Conservation (phyloP, 2,113 vertebrate genomes). For the Clarias macrocephalus region DNA sequence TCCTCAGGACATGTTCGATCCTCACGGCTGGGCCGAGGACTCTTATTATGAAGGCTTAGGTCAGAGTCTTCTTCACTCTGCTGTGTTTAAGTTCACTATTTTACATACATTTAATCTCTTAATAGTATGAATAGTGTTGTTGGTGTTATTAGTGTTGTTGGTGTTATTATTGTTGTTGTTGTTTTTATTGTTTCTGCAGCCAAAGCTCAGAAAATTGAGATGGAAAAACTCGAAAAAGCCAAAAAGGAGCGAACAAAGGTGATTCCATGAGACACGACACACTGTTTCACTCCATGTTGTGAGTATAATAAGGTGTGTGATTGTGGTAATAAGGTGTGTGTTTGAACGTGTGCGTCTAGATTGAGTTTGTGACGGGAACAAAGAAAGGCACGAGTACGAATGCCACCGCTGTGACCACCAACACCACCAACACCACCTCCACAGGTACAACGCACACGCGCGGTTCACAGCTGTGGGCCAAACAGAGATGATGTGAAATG, state of each 20-base stretch:
- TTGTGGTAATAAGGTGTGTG: not conserved
- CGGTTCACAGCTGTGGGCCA: not conserved
- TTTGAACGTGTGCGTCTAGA: conserved; percentile 68
- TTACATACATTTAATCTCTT: not conserved
- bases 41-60: conserved; percentile 93
- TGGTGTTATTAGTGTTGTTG: too few relatives aligned
- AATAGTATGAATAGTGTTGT: not conserved
- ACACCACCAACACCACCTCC: conserved; percentile 79
- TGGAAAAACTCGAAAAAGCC: conserved; percentile 98
- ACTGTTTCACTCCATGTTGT: not conserved
- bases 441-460: conserved; percentile 76
- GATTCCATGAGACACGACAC: conserved; percentile 32
- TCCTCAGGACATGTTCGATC: conserved; percentile 92
- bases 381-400: conserved; percentile 91
- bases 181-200: conserved; percentile 67
- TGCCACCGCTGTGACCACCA: conserved; percentile 80
- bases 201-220: conserved; percentile 97
- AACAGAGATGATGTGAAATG: not conserved
- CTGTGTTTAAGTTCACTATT: not conserved
- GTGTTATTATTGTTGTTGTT: not conserved
- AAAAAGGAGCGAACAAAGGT: conserved; percentile 98
- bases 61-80: conserved; percentile 53
- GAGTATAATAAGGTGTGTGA: not conserved
- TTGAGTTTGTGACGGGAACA: conserved; percentile 96
- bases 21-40: conserved; percentile 97